Base-by-base conservation (phyloP, 2,888 invertebrate species). In the Diaprepes abbreviatus region DNA sequence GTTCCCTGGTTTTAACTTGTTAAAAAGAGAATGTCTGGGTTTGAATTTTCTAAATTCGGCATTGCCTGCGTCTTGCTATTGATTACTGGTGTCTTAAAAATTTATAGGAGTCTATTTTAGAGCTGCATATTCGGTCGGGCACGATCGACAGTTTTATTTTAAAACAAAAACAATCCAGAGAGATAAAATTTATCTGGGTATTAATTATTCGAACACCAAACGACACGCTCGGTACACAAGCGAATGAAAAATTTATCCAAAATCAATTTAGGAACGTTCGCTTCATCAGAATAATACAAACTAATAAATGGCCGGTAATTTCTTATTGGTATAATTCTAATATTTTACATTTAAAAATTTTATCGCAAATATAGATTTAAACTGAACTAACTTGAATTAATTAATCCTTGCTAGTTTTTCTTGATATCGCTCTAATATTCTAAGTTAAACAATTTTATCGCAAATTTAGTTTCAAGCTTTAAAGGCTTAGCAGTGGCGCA, bases 41-140 rank as follows among this genome's bases (percentile, higher is more conserved):
- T 28, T 31, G 7, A 28, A 12, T 50, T 50, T 28, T 28, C 9
- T 14, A 16, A 50, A 50, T 14, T 50, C n/a, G 48, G 48, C 45
- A 24, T 12, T 24, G 45, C 24, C 6, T 5, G 7, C 21, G 45
- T 14, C 16, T 14, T 48, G 48, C 21, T 50, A 50, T 50, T 14
- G 48, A 50, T 50, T 50, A 16, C 24, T 1, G 10, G 21, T 48
- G 12, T 12, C 31, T 28, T 24, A 50, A 28, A 50, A 24, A 31
- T 50, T 2, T 28, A 50, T 7, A 14, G 28, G 12, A 12, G 2
- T 50, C 9, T 50, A 50, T 50, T 31, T 48, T 50, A 24, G 28
- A 28, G 12, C 28, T 50, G 48, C 48, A 50, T 50, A 28, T 50
- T 12, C 4, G 12, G 6, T 12, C 40, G 17, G 1, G 17, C 40